Evolutionary conservation across 2,113 vertebrate genomes (phyloP), one percentile per base, ranked within the genome.

Genomic region (Oxygymnocypris stewartii): DNA sequence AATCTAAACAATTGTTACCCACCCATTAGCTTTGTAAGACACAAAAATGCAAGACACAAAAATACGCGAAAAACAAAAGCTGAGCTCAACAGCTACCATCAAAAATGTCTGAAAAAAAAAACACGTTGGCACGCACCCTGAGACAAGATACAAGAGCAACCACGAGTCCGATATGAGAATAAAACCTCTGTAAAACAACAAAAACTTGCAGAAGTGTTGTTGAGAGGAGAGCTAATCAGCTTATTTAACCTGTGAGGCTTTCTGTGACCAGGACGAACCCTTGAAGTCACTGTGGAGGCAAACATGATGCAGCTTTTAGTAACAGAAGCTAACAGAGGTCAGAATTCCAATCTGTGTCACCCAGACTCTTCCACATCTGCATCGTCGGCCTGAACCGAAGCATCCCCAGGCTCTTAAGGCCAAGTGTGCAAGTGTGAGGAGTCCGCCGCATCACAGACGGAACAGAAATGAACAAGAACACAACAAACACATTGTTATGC

Each of bases 51-150:
- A 57, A 81, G 67, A 82, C 25, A 65, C 37, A 76, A 63, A 79
- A 25, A 79, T 37, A 76, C 16, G 75, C 37, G 4, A 37, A 74
- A 59, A 82, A 67, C 13, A 16, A 28, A 87, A 47, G 71, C 59
- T 25, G 42, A 78, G 49, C 35, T 77, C 44, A 83, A 35, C 42
- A 83, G 80, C 81, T 87, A 49, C 71, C 57, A 57, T 6, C 44
- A 18, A 35, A 57, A 84, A 80, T 28, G 11, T 10, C 23, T 25
- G n/a, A n/a, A n/a, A n/a, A n/a, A n/a, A n/a, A 92, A 47, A 89
- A 89, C 93, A 89, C 92, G 94, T 96, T 96, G 95, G 95, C 96
- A 96, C 96, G 94, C 96, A 97, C 96, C 96, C 95, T 96, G 94
- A 95, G 94, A 95, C 94, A 94, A 95, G 89, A 91, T 94, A 94